phyloP scores from a whole-genome alignment of 2,797 vertebrate genomes.

The Octomys mimax region DNA sequence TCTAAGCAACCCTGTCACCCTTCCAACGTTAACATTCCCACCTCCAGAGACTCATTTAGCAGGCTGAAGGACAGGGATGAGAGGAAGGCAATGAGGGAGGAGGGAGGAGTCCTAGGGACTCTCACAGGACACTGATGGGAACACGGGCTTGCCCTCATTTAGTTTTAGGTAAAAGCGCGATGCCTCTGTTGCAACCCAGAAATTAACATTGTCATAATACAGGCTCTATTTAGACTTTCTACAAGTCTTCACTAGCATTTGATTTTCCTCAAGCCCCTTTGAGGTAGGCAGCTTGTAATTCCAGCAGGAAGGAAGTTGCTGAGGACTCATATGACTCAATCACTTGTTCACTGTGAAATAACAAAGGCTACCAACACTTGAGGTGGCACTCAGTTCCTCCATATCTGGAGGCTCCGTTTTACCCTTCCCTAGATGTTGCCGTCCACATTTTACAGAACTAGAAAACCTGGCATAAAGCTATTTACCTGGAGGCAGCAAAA shows the following conservation, averaged over 20 bases:
- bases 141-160: background rate
- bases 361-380: background rate
- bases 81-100: no score
- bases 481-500: background rate
- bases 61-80: background rate
- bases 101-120: background rate
- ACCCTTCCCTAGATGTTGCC: background rate
- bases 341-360: background rate
- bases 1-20: background rate
- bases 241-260: background rate
- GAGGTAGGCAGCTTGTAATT: background rate
- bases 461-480: background rate
- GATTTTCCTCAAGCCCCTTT: background rate
- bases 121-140: background rate
- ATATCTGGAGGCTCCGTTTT: background rate
- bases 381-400: background rate
- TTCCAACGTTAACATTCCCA: background rate
- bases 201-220: background rate
- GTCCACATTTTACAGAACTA: background rate
- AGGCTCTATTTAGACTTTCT: background rate
- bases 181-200: conserved; percentile 8
- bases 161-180: background rate
- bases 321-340: background rate
- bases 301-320: fast-evolving
- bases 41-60: background rate